phyloP scores from a whole-genome alignment of 2,797 vertebrate genomes.

The Myotis myotis region DNA sequence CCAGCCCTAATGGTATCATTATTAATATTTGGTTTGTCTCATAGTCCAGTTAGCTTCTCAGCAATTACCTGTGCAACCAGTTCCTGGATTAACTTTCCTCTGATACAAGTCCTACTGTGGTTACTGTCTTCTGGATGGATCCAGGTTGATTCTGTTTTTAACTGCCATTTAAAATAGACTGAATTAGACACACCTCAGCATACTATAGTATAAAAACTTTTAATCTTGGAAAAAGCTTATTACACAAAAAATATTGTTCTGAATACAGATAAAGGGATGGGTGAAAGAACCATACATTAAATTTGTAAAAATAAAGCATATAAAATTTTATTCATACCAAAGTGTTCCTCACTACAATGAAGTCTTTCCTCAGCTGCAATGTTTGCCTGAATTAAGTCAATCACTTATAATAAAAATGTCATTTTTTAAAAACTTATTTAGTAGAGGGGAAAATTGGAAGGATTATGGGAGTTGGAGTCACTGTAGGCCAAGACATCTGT shows the following conservation, averaged over 20 bases:
- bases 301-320: slow-evolving; percentile 59
- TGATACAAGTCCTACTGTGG: background rate
- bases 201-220: slow-evolving; percentile 33
- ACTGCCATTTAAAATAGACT: slow-evolving; percentile 12
- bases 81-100: slow-evolving; percentile 26
- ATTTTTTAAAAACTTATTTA: slow-evolving; percentile 75
- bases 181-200: slow-evolving; percentile 19
- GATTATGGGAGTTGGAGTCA: slow-evolving; percentile 74
- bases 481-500: slow-evolving; percentile 77
- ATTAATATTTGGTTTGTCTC: background rate
- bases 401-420: slow-evolving; percentile 77
- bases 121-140: slow-evolving; percentile 32
- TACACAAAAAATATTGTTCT: slow-evolving; percentile 52
- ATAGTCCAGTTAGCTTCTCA: background rate
- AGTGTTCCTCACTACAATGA: slow-evolving; percentile 60
- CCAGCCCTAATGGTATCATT: background rate
- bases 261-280: background rate
- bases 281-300: background rate
- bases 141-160: background rate
- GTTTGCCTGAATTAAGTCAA: slow-evolving; percentile 77
- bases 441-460: slow-evolving; percentile 70
- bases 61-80: background rate
- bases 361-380: slow-evolving; percentile 68
- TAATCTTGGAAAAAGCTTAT: slow-evolving; percentile 37
- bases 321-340: slow-evolving; percentile 67